These are phyloP conservation scores for Montipora sp. DNA, from an alignment of 64 coral and sea anemone genomes.

Conservation along the genomic window DNA sequence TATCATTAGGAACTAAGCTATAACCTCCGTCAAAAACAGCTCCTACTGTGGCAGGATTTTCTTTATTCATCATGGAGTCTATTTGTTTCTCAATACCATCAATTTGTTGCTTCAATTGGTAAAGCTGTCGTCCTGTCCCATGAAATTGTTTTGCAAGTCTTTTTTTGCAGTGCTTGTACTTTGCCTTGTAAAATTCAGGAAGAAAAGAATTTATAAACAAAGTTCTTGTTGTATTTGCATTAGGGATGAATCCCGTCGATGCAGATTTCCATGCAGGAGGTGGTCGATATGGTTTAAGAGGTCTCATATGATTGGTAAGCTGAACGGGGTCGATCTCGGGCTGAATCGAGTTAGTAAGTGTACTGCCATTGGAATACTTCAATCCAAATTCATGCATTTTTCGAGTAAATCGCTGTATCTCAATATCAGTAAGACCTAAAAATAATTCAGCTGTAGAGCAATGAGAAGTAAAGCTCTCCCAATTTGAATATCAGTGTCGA, in stretches of 20 bases:
- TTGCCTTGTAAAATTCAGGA: constrained; percentile 56
- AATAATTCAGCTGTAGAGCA: constrained; percentile 18
- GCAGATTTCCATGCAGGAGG: constrained; percentile 47
- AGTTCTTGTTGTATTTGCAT: constrained; percentile 23
- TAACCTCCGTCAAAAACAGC: constrained; percentile 64
- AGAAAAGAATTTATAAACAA: constrained; percentile 63
- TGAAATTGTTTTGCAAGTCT: no score
- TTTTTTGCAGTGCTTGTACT: no score
- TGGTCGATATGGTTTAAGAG: constrained; percentile 41
- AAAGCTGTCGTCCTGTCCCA: constrained; percentile 52
- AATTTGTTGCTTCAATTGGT: constrained; percentile 37
- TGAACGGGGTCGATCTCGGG: neutral
- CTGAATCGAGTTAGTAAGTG: constrained; percentile 33
- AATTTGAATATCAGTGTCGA: constrained; percentile 1
- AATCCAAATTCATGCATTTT: constrained; percentile 30
- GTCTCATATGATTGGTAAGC: constrained; percentile 14
- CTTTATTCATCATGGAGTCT: constrained; percentile 58
- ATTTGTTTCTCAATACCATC: constrained; percentile 65
- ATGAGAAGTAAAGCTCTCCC: neutral
- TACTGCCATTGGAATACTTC: constrained; percentile 1
- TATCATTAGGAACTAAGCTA: constrained; percentile 61
- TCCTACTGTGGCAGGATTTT: constrained; percentile 69
- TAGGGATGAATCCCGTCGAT: no score
- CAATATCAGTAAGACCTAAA: constrained; percentile 25
- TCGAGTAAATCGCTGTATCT: constrained; percentile 27